Percentiles rank a stretch among this genome's conserved stretches.
Conservation (phyloP, 2,797 vertebrate species). For the Fringilla coelebs region DNA sequence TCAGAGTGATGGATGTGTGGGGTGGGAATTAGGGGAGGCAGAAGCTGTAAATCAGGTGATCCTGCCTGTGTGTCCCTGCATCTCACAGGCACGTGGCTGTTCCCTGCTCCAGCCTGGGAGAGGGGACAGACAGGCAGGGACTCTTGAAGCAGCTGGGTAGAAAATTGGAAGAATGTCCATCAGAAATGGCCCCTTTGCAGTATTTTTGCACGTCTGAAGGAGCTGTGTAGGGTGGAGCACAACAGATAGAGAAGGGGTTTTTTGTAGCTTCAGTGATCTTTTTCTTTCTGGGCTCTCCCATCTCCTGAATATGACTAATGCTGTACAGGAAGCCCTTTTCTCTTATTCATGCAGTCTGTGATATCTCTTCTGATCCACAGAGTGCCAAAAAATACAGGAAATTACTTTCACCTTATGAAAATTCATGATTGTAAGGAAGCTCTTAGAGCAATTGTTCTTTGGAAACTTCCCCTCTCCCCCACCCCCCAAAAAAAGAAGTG, state of each 20-base stretch:
- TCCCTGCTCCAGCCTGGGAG: constrained; percentile 14
- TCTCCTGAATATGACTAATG: constrained; percentile 36
- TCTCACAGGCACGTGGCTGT: neutral
- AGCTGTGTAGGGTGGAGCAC: neutral
- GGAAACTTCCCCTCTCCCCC: neutral
- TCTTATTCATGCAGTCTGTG: constrained; percentile 9
- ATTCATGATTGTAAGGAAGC: constrained; percentile 44
- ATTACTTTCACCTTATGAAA: constrained; percentile 64
- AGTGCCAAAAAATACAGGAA: constrained; percentile 61
- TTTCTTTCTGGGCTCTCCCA: neutral
- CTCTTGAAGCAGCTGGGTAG: neutral
- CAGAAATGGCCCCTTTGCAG: neutral
- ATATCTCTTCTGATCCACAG: constrained; percentile 23
- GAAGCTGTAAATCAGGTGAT: neutral
- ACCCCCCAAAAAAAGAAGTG: neutral
- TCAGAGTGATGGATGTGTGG: neutral
- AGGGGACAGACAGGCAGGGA: neutral
- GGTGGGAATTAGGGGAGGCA: neutral
- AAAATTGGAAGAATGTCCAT: neutral
- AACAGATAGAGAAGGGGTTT: neutral
- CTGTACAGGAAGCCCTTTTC: constrained; percentile 50
- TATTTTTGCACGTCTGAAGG: neutral
- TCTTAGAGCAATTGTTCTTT: constrained; percentile 53
- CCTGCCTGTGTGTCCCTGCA: neutral
- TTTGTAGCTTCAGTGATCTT: neutral